Evolutionary conservation across 2,888 invertebrate genomes (phyloP).

Genomic region (Zhengitettix transpicula): DNA sequence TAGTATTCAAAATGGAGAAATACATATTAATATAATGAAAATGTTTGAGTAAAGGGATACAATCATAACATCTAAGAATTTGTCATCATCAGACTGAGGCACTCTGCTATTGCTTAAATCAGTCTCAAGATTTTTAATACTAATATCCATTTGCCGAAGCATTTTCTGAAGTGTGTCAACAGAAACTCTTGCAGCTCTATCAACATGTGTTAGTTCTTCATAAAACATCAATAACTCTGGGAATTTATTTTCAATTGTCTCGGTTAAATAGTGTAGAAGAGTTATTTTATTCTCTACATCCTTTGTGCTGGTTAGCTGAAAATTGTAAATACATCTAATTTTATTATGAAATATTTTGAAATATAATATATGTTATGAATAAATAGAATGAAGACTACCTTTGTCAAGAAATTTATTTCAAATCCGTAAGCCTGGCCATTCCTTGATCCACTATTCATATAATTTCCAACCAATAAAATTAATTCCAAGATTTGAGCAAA

Average conservation of each 20-base stretch:
- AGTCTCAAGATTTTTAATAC: conserved; percentile 74
- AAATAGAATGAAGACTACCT: conserved; percentile 35
- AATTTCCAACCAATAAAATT: conserved; percentile 81
- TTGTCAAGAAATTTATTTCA: conserved; percentile 88
- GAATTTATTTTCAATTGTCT: conserved; percentile 74
- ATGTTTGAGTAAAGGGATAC: conserved; percentile 40
- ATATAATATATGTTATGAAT: background rate
- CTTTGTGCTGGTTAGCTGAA: conserved; percentile 70
- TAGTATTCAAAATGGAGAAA: background rate
- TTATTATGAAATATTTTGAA: too few relatives aligned
- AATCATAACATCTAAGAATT: conserved; percentile 74
- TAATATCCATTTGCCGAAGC: conserved; percentile 70
- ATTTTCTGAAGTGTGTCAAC: conserved; percentile 67
- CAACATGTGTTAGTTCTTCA: conserved; percentile 81
- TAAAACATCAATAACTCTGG: conserved; percentile 68
- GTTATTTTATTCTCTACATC: conserved; percentile 86
- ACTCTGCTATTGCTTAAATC: conserved; percentile 73
- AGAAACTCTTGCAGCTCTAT: conserved; percentile 73
- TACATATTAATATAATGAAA: background rate
- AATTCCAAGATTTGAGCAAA: conserved; percentile 82
- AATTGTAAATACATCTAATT: conserved; percentile 10
- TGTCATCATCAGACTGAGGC: conserved; percentile 60
- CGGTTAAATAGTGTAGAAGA: conserved; percentile 78
- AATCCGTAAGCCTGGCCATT: conserved; percentile 92
- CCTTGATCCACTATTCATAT: conserved; percentile 89